Percentiles rank a stretch among this genome's conserved stretches.
These are phyloP conservation scores for Lypha dubia DNA, from an alignment of 2,888 invertebrate species.

Conservation along the genomic window DNA sequence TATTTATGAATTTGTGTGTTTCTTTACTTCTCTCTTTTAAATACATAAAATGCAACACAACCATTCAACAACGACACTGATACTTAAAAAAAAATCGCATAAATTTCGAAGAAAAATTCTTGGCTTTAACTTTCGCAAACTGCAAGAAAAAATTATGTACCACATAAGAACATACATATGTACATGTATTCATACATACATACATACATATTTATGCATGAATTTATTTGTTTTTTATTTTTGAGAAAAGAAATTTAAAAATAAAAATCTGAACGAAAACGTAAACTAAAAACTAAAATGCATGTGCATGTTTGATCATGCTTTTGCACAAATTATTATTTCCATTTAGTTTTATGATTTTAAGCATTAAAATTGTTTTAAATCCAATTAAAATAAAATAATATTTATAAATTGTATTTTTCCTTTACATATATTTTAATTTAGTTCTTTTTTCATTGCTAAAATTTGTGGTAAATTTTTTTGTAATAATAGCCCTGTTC, in stretches of 20 bases:
- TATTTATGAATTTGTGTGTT: not conserved
- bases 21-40: not conserved
- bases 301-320: not conserved
- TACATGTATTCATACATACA: too few species aligned
- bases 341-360: not conserved
- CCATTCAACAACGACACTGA: not conserved
- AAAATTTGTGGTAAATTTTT: not conserved
- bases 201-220: too few species aligned
- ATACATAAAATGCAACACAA: not conserved
- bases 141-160: too few species aligned
- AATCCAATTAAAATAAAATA: too few species aligned
- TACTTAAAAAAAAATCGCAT: not conserved
- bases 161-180: too few species aligned
- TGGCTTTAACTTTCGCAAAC: not conserved
- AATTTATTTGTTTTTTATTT: conserved; percentile 18
- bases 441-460: too few species aligned
- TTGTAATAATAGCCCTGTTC: too few species aligned
- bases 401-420: too few species aligned
- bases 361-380: not conserved
- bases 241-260: conserved; percentile 32
- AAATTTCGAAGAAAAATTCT: not conserved
- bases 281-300: too few species aligned
- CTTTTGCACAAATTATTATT: not conserved
- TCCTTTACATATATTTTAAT: too few species aligned
- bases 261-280: conserved; percentile 29